Conservation (phyloP, 2,113 vertebrate species). For the Mionectes macconnelli region DNA sequence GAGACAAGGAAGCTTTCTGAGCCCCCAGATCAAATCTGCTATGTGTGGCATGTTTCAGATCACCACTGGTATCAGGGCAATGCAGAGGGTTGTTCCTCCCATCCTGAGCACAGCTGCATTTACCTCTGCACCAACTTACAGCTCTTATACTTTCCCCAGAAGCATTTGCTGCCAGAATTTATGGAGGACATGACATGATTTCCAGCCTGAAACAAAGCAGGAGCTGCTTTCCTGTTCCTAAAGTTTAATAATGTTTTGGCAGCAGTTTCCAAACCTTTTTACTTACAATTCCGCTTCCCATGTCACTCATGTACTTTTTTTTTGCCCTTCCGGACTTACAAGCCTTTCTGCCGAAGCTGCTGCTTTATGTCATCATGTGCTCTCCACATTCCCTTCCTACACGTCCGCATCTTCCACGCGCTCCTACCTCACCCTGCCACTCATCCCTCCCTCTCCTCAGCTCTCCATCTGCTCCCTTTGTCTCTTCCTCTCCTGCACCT, state of each 20-base stretch:
- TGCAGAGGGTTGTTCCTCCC: not conserved
- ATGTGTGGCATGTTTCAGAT: fast-evolving
- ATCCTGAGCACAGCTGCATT: not conserved
- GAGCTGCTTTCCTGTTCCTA: not conserved
- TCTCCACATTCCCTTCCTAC: not conserved
- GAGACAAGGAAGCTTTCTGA: not conserved
- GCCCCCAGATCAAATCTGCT: not conserved
- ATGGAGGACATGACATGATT: not conserved
- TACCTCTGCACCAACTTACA: not conserved
- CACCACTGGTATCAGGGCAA: not conserved
- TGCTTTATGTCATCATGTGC: constrained; percentile 28
- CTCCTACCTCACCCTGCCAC: not conserved
- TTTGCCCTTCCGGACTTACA: not conserved
- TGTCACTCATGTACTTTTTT: not conserved
- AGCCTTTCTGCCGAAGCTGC: not conserved
- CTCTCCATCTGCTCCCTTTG: not conserved
- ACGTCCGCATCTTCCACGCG: not conserved
- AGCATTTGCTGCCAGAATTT: not conserved
- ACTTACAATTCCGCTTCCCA: not conserved
- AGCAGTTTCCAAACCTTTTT: not conserved
- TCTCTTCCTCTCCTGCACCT: not conserved
- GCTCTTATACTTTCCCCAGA: not conserved
- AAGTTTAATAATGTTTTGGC: not conserved
- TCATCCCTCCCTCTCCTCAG: not conserved
- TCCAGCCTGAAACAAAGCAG: not conserved